Conservation (phyloP, 1,140 invertebrate genomes). For the Gryon sp. region DNA sequence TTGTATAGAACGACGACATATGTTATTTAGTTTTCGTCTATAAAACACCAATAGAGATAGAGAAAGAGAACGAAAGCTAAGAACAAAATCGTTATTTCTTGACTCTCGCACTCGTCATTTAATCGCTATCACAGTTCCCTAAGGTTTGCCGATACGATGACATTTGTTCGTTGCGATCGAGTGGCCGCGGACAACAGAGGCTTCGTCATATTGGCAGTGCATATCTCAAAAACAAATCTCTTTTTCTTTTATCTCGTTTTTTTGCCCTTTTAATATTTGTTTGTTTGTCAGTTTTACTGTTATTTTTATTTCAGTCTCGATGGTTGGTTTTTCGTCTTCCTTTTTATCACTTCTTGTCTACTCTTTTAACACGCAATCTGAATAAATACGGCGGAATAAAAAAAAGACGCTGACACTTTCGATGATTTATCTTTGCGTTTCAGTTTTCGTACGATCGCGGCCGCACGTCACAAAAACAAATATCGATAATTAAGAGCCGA, state of each 20-base stretch:
- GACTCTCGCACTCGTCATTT: constrained; percentile 35
- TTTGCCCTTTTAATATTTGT: background rate
- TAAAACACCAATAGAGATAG: too few relatives aligned
- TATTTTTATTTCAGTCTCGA: too few relatives aligned
- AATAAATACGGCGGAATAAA: constrained; percentile 32
- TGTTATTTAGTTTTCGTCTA: constrained; percentile 25
- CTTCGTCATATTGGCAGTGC: constrained; percentile 20
- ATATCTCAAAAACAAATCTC: constrained; percentile 32
- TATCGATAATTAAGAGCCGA: constrained; percentile 9
- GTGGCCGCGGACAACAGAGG: constrained; percentile 24
- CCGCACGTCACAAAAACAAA: constrained; percentile 3
- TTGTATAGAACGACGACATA: constrained; percentile 15
- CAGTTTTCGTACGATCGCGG: background rate
- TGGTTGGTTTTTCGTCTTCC: background rate
- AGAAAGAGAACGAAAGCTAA: constrained; percentile 11
- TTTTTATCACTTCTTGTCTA: constrained; percentile 3
- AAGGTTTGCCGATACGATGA: constrained; percentile 35
- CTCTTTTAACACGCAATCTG: constrained; percentile 12
- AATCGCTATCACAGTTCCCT: constrained; percentile 64
- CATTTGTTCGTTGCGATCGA: constrained; percentile 38
- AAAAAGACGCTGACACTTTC: constrained; percentile 15
- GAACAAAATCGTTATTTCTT: constrained; percentile 8
- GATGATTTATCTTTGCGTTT: background rate
- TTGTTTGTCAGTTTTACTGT: too few relatives aligned
- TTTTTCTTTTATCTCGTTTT: background rate